Percentiles rank a stretch among this genome's conserved stretches.
phyloP scores from a whole-genome alignment of 2,113 vertebrate genomes.

The Oncorhynchus clarkii region DNA sequence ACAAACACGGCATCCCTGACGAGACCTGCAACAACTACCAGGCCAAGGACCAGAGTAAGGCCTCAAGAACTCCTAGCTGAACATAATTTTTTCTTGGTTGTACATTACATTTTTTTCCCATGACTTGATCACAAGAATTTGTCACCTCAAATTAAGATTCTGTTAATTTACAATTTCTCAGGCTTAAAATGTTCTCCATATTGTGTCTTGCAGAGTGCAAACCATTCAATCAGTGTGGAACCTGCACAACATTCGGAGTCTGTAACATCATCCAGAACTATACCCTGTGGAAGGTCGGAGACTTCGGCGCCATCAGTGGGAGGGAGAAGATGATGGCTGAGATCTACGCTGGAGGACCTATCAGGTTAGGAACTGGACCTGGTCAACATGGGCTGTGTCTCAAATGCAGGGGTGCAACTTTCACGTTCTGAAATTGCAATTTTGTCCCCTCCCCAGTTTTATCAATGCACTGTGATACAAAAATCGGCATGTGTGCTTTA shows the following conservation, averaged over 20 bases:
- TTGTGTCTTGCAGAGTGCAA: slow-evolving; percentile 74
- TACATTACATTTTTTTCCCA: too few relatives aligned
- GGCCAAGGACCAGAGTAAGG: slow-evolving; percentile 89
- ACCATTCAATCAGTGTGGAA: slow-evolving; percentile 90
- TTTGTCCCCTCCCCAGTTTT: too few relatives aligned
- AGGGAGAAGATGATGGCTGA: slow-evolving; percentile 96
- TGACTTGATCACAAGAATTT: too few relatives aligned
- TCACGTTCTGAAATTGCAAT: too few relatives aligned
- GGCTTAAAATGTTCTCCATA: too few relatives aligned
- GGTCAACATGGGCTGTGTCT: background rate
- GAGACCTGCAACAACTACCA: slow-evolving; percentile 99
- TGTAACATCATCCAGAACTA: slow-evolving; percentile 88
- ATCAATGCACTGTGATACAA: too few relatives aligned
- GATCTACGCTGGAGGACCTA: slow-evolving; percentile 86
- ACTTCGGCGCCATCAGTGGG: slow-evolving; percentile 82
- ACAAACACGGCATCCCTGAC: slow-evolving; percentile 87
- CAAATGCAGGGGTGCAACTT: background rate
- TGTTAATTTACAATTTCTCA: background rate
- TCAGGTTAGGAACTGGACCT: slow-evolving; percentile 76
- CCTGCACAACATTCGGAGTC: slow-evolving; percentile 84
- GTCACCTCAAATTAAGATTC: background rate
- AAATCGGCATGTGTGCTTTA: too few relatives aligned
- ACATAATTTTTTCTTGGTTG: too few relatives aligned
- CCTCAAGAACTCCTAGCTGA: too few relatives aligned
- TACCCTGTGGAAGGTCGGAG: slow-evolving; percentile 90